A percentile compares a stretch with the other conserved stretches of the same genome.
These are phyloP conservation scores for Umimayanthus chanpuru DNA, from an alignment of 92 coral and sea anemone species.

Conservation along the genomic window DNA sequence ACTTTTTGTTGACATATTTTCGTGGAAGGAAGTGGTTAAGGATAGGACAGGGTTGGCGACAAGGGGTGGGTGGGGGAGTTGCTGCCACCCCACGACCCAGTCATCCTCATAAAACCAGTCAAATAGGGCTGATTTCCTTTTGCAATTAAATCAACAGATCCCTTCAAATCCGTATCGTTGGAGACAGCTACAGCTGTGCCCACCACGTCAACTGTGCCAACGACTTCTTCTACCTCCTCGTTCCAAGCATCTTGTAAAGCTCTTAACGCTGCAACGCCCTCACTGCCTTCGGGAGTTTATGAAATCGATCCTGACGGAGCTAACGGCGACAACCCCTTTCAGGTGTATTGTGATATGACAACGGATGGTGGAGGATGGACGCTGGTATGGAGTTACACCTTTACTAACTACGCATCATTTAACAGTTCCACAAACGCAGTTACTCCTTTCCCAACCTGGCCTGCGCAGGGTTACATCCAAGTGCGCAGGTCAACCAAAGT, in stretches of 20 bases:
- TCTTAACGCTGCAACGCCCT: neutral
- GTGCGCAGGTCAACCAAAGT: constrained; percentile 19
- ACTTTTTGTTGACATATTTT: too few relatives aligned
- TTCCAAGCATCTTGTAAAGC: neutral
- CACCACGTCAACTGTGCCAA: neutral
- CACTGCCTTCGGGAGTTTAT: constrained; percentile 23
- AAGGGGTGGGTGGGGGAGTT: too few relatives aligned
- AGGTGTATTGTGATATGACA: constrained; percentile 45
- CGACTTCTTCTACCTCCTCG: neutral
- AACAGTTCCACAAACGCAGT: constrained; percentile 7
- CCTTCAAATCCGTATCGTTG: neutral
- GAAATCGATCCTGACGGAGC: constrained; percentile 15
- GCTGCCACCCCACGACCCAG: too few relatives aligned
- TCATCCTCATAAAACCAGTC: neutral
- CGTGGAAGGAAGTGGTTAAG: too few relatives aligned
- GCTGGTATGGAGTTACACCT: constrained; percentile 40
- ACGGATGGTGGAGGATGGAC: constrained; percentile 59
- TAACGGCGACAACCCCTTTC: neutral
- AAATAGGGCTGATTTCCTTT: too few relatives aligned
- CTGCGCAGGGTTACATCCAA: neutral
- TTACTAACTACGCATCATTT: constrained; percentile 37
- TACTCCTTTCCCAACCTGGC: constrained; percentile 43
- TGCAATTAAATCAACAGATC: neutral
- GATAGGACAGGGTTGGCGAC: too few relatives aligned
- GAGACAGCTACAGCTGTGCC: neutral